Base-by-base conservation (phyloP, 2,113 vertebrate genomes). In the Zapornia atra region DNA sequence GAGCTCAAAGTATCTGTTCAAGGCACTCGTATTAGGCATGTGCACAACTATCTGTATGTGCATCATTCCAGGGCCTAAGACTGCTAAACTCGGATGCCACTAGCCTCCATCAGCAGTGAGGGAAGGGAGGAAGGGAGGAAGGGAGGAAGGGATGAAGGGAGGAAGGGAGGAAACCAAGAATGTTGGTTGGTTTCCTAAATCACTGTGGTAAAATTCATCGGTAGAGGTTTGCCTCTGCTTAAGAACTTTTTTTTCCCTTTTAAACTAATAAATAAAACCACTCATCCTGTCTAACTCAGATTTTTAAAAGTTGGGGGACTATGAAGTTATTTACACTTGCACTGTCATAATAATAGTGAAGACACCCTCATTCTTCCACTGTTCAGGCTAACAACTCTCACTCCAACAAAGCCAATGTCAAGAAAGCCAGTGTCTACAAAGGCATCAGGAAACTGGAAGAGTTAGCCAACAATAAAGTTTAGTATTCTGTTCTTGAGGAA, bases 151-250 rank as follows among this genome's bases (percentile, higher is more conserved):
- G 14, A 11, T 9, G 40, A 42, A 12, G 40, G 40, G 6, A 42
- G 16, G 42, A 16, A 16, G 16, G 16, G 15, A 16, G 16, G 16
- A 7, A 38, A 38, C 40, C 34, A 87, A 50, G 42, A 91, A 73
- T 2, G 3, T 34, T 3, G 68, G 36, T 17, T 60, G 42, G 42
- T 42, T 42, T 91, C 57, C 66, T 42, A 60, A 71, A 79, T 31
- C 0, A 0, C 11, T 34, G 28, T 0, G 1, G 59, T 85, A 61
- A 64, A 82, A 71, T 50, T 11, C 1, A 2, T 54, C 28, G 34
- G 20, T 8, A 65, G 19, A 65, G 84, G 72, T 82, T 48, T 68
- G 46, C 8, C 48, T 64, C 53, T 76, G 33, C 7, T 77, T 31
- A 50, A 15, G 16, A 86, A 8, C 5, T 7, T 51, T 20, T 18